Evolutionary conservation across 2,797 vertebrate species (phyloP).

Genomic region (Phyllotis vaccarum): DNA sequence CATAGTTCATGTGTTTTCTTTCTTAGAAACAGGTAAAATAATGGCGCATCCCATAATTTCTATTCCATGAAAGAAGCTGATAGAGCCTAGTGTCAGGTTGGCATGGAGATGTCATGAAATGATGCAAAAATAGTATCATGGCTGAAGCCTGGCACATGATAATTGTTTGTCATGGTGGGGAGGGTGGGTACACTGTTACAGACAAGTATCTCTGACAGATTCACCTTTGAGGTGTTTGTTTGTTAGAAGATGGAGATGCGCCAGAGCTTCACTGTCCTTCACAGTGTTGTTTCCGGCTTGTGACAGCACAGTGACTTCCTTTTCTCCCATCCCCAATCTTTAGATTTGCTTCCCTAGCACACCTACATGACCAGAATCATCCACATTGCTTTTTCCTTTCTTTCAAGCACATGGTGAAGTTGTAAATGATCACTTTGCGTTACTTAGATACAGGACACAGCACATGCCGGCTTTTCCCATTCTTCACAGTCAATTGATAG

Average conservation of each 20-base stretch:
- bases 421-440: constrained; percentile 24
- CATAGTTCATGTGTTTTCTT: not conserved
- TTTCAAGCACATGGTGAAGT: not conserved
- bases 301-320: not conserved
- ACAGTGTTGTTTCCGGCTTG: not conserved
- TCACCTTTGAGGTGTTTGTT: not conserved
- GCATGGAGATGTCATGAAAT: constrained; percentile 21
- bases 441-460: not conserved
- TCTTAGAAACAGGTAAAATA: constrained; percentile 30
- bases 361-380: constrained; percentile 13
- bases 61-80: not conserved
- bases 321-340: not conserved
- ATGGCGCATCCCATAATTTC: not conserved
- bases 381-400: constrained; percentile 43
- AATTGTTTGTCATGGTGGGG: not conserved
- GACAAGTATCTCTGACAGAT: not conserved
- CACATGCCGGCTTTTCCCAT: constrained; percentile 13
- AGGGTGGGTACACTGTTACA: not conserved
- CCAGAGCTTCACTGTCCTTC: not conserved
- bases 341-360: not conserved
- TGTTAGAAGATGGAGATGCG: not conserved
- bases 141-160: not conserved
- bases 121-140: not conserved
- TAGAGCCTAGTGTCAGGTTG: not conserved
- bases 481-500: constrained; percentile 37